Percentiles rank a stretch among this genome's conserved stretches.
Evolutionary conservation across 2,113 vertebrate genomes (phyloP).

Genomic region (Atrichornis clamosus): DNA sequence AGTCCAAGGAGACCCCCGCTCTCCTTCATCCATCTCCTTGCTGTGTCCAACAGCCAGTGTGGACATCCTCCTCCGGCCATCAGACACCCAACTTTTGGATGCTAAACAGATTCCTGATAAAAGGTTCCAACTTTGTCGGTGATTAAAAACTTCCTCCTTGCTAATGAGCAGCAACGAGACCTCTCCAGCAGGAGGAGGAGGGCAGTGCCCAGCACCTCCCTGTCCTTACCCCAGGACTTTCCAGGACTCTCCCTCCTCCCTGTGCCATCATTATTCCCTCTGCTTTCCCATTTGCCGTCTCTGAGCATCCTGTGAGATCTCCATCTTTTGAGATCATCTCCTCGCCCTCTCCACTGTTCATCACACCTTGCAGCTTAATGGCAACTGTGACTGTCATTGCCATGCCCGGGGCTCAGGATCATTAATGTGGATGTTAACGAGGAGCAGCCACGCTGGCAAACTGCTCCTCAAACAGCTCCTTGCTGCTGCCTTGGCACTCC

Average conservation of each 20-base stretch:
- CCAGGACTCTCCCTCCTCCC: neutral
- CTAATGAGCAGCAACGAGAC: neutral
- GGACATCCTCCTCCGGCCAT: neutral
- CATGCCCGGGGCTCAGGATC: neutral
- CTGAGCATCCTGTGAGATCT: neutral
- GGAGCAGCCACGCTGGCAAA: neutral
- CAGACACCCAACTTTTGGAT: neutral
- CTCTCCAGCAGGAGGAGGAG: neutral
- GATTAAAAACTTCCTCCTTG: neutral
- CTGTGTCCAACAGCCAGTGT: neutral
- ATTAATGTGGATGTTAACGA: neutral
- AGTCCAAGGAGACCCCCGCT: fast-evolving
- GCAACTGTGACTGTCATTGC: neutral
- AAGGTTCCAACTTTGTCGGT: neutral
- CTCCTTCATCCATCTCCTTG: neutral
- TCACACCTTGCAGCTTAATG: neutral
- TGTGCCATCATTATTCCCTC: fast-evolving
- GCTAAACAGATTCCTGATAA: neutral
- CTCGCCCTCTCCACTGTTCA: neutral
- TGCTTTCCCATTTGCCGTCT: neutral
- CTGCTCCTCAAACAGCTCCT: no score
- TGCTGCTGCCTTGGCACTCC: neutral
- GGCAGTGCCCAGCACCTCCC: neutral
- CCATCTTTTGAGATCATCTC: neutral
- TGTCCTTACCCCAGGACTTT: neutral